Conservation (phyloP, 2,888 invertebrate genomes). For the Melinaea menophilus region DNA sequence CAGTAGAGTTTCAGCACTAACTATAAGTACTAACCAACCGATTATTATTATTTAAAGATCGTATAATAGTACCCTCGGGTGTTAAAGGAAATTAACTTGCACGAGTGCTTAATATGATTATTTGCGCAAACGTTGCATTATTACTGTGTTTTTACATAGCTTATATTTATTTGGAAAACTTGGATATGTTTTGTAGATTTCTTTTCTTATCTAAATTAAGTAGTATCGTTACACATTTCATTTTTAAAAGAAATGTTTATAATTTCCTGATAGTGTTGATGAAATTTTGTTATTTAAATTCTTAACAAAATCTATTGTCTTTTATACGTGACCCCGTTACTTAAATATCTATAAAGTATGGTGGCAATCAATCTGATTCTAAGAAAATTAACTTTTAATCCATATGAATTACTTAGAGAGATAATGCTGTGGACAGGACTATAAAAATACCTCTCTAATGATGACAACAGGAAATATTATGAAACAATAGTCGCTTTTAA, state of each 20-base stretch:
- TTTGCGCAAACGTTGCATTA: slow-evolving; percentile 5
- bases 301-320: not conserved
- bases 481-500: too few species aligned
- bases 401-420: slow-evolving; percentile 59
- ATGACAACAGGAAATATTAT: too few species aligned
- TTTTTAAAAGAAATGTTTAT: too few species aligned
- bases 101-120: not conserved
- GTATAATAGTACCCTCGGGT: slow-evolving; percentile 16
- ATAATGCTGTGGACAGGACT: slow-evolving; percentile 50
- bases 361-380: slow-evolving; percentile 38
- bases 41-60: slow-evolving; percentile 24
- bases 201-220: not conserved
- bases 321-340: not conserved
- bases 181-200: not conserved
- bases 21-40: slow-evolving; percentile 6
- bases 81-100: slow-evolving; percentile 5
- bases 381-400: slow-evolving; percentile 44
- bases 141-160: not conserved
- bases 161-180: not conserved
- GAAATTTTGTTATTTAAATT: too few species aligned
- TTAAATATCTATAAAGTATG: slow-evolving; percentile 7
- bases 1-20: slow-evolving; percentile 7
- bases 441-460: slow-evolving; percentile 39
- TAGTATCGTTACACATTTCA: too few species aligned
- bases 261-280: too few species aligned